These are phyloP conservation scores for Meteorus colon DNA, from an alignment of 2,888 invertebrate species.

Conservation along the genomic window DNA sequence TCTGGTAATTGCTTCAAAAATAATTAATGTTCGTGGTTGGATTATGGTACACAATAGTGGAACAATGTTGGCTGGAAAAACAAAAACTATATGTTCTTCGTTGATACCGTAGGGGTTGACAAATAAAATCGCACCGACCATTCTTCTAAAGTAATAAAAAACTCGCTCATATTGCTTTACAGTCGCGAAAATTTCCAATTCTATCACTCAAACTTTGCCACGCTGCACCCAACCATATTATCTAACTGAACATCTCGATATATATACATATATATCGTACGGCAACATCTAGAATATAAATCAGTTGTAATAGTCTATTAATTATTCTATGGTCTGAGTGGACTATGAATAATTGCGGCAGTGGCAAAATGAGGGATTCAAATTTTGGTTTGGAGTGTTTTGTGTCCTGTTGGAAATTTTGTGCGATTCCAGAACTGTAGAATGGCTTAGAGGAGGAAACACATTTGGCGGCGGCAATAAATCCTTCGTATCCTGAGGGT, in stretches of 20 bases:
- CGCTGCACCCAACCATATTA: neutral
- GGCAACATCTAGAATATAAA: neutral
- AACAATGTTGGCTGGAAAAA: neutral
- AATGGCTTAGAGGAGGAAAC: constrained; percentile 10
- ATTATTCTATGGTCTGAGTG: neutral
- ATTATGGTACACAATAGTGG: constrained; percentile 37
- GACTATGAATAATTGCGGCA: constrained; percentile 1
- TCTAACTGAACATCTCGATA: neutral
- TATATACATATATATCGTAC: neutral
- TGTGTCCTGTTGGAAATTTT: constrained; percentile 20
- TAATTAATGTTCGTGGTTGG: constrained; percentile 50
- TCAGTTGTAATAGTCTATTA: constrained; percentile 3
- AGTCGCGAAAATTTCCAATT: neutral
- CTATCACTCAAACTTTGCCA: neutral
- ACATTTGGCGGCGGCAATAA: constrained; percentile 33
- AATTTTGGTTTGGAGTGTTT: neutral
- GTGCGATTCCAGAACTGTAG: constrained; percentile 14
- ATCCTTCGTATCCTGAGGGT: constrained; percentile 34
- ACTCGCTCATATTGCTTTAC: neutral
- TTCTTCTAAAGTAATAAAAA: neutral
- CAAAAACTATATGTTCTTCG: neutral
- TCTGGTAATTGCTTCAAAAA: constrained; percentile 49
- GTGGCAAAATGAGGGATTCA: neutral
- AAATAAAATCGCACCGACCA: neutral
- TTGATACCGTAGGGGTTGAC: neutral